Percentiles rank a stretch among this genome's conserved stretches.
Conservation (phyloP, 92 coral and sea anemone genomes). For the Porites rus region DNA sequence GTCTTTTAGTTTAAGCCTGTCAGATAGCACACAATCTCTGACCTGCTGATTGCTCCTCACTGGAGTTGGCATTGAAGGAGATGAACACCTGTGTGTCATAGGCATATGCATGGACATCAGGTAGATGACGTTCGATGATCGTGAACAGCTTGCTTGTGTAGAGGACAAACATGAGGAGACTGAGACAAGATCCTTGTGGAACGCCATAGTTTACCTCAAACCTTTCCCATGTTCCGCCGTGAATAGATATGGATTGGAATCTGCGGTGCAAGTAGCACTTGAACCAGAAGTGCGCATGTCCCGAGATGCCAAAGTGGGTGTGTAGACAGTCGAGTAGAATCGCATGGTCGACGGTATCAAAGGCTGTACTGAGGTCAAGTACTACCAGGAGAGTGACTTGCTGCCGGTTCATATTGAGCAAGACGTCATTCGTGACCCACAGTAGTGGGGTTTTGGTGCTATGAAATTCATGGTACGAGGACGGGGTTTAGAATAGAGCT, state of each 20-base stretch:
- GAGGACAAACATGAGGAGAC: constrained; percentile 38
- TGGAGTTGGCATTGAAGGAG: constrained; percentile 16
- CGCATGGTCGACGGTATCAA: no score
- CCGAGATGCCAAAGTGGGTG: not conserved
- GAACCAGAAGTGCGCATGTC: not conserved
- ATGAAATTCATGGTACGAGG: not conserved
- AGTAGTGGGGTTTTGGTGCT: constrained; percentile 6
- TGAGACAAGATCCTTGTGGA: constrained; percentile 38
- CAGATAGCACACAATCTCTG: constrained; percentile 20
- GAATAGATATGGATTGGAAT: not conserved
- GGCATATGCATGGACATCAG: constrained; percentile 31
- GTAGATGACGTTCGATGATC: constrained; percentile 37
- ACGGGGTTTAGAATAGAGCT: not conserved
- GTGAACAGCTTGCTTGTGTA: constrained; percentile 28
- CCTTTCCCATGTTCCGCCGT: not conserved
- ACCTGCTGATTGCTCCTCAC: constrained; percentile 16
- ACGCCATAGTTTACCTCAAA: constrained; percentile 33
- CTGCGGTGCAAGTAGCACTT: not conserved
- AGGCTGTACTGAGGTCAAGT: not conserved
- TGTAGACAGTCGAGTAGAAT: not conserved
- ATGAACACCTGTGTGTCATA: constrained; percentile 44
- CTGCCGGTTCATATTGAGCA: constrained; percentile 5
- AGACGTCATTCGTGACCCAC: not conserved
- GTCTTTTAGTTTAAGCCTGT: constrained; percentile 22
- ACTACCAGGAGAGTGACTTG: not conserved